These are phyloP conservation scores for Australoheros facetus DNA, from an alignment of 2,797 vertebrate genomes.

Conservation along the genomic window DNA sequence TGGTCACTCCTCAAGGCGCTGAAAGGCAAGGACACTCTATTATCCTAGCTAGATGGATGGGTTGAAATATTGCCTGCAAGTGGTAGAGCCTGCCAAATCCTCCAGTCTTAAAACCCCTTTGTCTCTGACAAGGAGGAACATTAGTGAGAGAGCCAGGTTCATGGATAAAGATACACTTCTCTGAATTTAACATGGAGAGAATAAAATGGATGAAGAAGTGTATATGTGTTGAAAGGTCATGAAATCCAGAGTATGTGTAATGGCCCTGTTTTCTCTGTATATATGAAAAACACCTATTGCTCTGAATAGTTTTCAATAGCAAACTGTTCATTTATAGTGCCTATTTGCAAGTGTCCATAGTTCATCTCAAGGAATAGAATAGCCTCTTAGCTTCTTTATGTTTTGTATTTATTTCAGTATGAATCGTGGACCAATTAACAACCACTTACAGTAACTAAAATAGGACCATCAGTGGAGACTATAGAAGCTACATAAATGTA, in stretches of 20 bases:
- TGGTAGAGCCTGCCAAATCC: slow-evolving; percentile 80
- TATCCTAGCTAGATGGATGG: slow-evolving; percentile 83
- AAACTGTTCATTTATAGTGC: too few relatives aligned
- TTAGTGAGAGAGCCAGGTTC: slow-evolving; percentile 74
- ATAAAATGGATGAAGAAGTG: slow-evolving; percentile 14
- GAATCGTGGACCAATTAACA: not conserved
- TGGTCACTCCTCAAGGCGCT: slow-evolving; percentile 83
- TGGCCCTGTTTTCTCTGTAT: not conserved
- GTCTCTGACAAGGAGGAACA: slow-evolving; percentile 79
- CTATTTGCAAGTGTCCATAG: not conserved
- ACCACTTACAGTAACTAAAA: not conserved
- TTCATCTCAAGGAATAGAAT: not conserved
- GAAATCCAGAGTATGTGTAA: slow-evolving; percentile 30
- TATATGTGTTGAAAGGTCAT: slow-evolving; percentile 18
- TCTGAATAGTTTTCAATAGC: not conserved
- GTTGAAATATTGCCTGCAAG: slow-evolving; percentile 84
- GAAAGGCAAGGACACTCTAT: slow-evolving; percentile 84
- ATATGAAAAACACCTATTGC: not conserved
- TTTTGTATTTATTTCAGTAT: not conserved
- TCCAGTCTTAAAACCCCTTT: slow-evolving; percentile 80
- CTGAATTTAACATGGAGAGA: slow-evolving; percentile 47
- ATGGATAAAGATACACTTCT: slow-evolving; percentile 56
- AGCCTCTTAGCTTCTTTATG: not conserved
- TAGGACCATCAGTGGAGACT: not conserved
- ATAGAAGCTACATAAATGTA: not conserved